A percentile compares a stretch with the other conserved stretches of the same genome.
Conservation (phyloP, 2,113 vertebrate species). For the Lophius piscatorius region DNA sequence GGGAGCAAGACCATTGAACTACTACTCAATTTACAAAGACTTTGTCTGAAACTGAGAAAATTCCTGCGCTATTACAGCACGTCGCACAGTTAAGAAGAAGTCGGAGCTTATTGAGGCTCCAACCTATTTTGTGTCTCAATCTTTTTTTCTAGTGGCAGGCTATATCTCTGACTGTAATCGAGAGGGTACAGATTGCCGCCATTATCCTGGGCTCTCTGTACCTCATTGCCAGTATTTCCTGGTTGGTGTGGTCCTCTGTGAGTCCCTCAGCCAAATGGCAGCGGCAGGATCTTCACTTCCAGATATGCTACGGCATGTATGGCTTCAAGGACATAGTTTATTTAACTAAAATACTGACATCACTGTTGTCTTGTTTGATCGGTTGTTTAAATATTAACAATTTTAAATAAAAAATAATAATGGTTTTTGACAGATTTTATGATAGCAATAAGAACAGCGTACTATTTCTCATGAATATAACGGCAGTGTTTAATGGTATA, state of each 20-base stretch:
- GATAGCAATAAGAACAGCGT: too few species aligned
- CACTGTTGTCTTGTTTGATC: neutral
- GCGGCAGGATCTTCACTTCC: constrained; percentile 89
- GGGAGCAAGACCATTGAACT: too few species aligned
- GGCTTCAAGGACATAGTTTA: constrained; percentile 93
- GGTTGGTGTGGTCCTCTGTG: constrained; percentile 90
- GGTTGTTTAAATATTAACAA: neutral
- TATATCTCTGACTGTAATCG: constrained; percentile 89
- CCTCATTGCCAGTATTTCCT: constrained; percentile 89
- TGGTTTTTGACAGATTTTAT: too few species aligned
- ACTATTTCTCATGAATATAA: too few species aligned
- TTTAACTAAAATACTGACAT: constrained; percentile 81
- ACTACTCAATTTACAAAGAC: too few species aligned
- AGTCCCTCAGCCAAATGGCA: constrained; percentile 91
- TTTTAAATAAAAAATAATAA: too few species aligned
- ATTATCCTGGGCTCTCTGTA: constrained; percentile 89
- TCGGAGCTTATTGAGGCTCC: too few species aligned
- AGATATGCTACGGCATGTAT: constrained; percentile 93
- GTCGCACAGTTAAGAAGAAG: too few species aligned
- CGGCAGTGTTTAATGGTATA: too few species aligned
- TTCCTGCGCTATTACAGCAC: neutral
- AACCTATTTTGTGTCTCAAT: too few species aligned
- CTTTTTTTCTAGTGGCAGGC: constrained; percentile 85
- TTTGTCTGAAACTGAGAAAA: too few species aligned
- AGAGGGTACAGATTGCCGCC: constrained; percentile 90